A percentile compares a stretch with the other conserved stretches of the same genome.
These are phyloP conservation scores for Axea sp. DNA, from an alignment of 2,888 invertebrate genomes.

Conservation along the genomic window DNA sequence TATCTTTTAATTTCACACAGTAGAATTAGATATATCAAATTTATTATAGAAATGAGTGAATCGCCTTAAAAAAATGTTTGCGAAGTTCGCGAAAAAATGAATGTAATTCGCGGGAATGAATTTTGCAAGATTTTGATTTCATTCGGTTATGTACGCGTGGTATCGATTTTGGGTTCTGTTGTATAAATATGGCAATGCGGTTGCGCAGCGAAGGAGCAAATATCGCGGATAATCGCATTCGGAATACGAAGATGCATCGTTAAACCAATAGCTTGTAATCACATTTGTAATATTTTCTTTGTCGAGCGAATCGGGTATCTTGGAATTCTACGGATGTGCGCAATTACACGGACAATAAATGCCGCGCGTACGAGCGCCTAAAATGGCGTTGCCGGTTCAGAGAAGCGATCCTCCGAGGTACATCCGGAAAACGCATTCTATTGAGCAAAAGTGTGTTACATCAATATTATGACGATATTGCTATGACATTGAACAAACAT, in stretches of 20 bases:
- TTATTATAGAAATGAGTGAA: too few species aligned
- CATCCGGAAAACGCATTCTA: constrained; percentile 57
- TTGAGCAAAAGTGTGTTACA: constrained; percentile 58
- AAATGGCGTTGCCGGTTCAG: constrained; percentile 57
- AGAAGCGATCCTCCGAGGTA: constrained; percentile 52
- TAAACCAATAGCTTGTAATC: constrained; percentile 51
- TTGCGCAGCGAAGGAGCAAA: constrained; percentile 16
- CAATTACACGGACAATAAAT: constrained; percentile 64
- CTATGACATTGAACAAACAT: constrained; percentile 55
- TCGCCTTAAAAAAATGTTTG: too few species aligned
- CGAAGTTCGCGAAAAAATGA: background rate
- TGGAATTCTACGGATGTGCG: constrained; percentile 60
- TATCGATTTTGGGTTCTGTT: constrained; percentile 43
- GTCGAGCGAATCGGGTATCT: constrained; percentile 55
- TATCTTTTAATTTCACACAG: too few species aligned
- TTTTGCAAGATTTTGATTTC: constrained; percentile 1
- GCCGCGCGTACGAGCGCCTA: constrained; percentile 55
- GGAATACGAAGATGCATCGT: constrained; percentile 43
- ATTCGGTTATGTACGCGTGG: constrained; percentile 1
- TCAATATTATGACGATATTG: constrained; percentile 46
- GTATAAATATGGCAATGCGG: background rate
- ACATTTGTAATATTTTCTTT: constrained; percentile 44
- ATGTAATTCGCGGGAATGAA: background rate
- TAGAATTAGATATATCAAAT: too few species aligned
- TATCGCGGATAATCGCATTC: constrained; percentile 28